These are phyloP conservation scores for Mobula birostris DNA, from an alignment of 2,113 vertebrate genomes.

Conservation along the genomic window DNA sequence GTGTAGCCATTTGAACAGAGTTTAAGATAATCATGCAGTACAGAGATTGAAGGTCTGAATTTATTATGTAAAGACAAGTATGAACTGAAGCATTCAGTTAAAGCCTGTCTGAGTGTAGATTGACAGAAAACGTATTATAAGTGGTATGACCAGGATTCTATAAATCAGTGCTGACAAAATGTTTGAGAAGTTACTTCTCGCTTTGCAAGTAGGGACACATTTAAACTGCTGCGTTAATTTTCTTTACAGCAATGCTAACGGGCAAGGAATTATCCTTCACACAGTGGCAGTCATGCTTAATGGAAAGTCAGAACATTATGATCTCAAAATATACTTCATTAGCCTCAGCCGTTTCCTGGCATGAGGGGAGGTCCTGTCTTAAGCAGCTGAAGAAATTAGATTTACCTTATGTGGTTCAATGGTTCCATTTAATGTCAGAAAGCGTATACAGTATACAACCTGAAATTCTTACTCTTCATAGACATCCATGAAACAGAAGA, in stretches of 20 bases:
- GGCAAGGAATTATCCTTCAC: background rate
- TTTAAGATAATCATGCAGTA: constrained; percentile 28
- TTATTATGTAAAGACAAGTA: constrained; percentile 12
- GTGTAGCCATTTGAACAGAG: constrained; percentile 33
- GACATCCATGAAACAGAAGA: too few species aligned
- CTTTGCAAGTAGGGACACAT: background rate
- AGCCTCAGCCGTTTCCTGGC: too few species aligned
- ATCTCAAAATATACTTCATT: background rate
- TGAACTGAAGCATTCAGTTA: constrained; percentile 28
- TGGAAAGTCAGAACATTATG: background rate
- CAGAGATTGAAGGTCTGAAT: constrained; percentile 25
- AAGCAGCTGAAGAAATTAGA: too few species aligned
- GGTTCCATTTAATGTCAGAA: too few species aligned
- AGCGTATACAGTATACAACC: too few species aligned
- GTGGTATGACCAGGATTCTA: background rate
- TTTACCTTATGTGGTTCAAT: too few species aligned
- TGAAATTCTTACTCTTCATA: too few species aligned
- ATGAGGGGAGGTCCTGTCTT: too few species aligned
- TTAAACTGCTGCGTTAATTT: background rate
- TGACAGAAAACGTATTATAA: constrained; percentile 25
- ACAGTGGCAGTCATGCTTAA: background rate
- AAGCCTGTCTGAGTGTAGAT: background rate
- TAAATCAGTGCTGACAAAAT: constrained; percentile 32
- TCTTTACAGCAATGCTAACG: background rate
- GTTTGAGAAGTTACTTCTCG: constrained; percentile 6